phyloP scores from a whole-genome alignment of 2,888 invertebrate genomes.

The Chymomyza amoena region DNA sequence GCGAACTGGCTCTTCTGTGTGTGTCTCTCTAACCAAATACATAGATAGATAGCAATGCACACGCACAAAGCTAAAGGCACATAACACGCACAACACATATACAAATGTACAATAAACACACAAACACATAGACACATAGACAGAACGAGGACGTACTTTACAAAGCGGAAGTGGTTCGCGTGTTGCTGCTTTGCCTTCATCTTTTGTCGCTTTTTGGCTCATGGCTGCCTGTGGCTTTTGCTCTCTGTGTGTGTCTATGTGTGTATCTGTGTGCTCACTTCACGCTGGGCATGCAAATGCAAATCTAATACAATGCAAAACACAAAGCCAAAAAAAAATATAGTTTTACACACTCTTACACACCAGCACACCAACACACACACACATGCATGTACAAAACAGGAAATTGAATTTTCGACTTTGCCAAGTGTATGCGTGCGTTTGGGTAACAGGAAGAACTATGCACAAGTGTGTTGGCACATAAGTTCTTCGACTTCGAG shows the following conservation, averaged over 20 bases:
- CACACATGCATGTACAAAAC: slow-evolving; percentile 67
- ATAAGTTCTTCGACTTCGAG: slow-evolving; percentile 2
- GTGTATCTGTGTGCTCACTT: slow-evolving; percentile 37
- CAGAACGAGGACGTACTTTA: neutral
- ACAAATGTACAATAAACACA: neutral
- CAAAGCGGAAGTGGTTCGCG: slow-evolving; percentile 59
- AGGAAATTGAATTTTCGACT: slow-evolving; percentile 74
- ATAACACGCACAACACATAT: slow-evolving; percentile 3
- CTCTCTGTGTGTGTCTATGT: neutral
- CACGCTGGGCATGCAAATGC: slow-evolving; percentile 70
- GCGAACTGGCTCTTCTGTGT: neutral
- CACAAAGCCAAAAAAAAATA: slow-evolving; percentile 50
- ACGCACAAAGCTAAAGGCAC: slow-evolving; percentile 37
- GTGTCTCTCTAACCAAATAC: neutral
- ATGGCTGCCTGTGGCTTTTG: slow-evolving; percentile 45
- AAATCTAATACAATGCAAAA: slow-evolving; percentile 71
- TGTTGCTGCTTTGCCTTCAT: slow-evolving; percentile 11
- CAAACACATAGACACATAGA: neutral
- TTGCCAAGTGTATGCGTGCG: slow-evolving; percentile 70
- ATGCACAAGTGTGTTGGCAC: slow-evolving; percentile 4
- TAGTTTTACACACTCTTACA: slow-evolving; percentile 16
- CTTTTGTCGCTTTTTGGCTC: slow-evolving; percentile 27
- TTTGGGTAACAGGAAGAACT: slow-evolving; percentile 2
- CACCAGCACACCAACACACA: slow-evolving; percentile 27
- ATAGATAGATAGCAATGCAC: slow-evolving; percentile 12